Base-by-base conservation (phyloP, 1,140 invertebrate genomes). In the Listronotus oregonensis region DNA sequence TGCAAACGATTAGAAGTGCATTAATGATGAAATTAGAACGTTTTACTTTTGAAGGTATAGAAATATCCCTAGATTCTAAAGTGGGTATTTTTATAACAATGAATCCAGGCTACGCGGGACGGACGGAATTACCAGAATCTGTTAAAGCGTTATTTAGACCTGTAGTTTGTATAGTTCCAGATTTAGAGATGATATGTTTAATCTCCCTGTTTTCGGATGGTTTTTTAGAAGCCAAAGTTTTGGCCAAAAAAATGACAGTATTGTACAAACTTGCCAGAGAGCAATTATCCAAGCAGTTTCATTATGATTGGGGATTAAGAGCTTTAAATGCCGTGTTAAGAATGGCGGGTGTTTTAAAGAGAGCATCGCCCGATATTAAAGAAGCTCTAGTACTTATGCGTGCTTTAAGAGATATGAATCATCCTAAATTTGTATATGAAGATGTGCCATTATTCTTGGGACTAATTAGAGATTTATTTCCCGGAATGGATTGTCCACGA, bases 11-110 rank as follows among this genome's bases (percentile, higher is more conserved):
- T 63, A 84, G 91, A 64, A 92, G 89, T 71, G 94, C 91, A 0
- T 78, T 96, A 18, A 83, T 93, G 46, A 84, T 85, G 67, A 90
- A 90, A 70, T 75, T 89, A 1, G 86, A 86, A 56, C 80, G 84
- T 69, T 94, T 95, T 76, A 84, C 87, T 87, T 96, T 96, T 82
- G 93, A 95, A 81, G 90, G 88, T 3, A 85, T 89, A 74, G 89
- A 94, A 71, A 95, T 96, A 49, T 80, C 80, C 7, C 73, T 97
- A 72, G 92, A 96, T 78, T 79, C 82, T 8, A 92, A 94, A 81
- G 89, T 95, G 12, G 94, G 93, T 1, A 90, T 96, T 55, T 97
- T 96, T 75, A 94, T 96, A 42, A 96, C 94, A 8, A 95, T 96
- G 92, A 96, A 96, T 83, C 93, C 93, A 0, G 93, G 92, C 6